Evolutionary conservation across 92 coral and sea anemone species (phyloP), one percentile per base, ranked within the genome.

Genomic region (Epizoanthus scotinus): DNA sequence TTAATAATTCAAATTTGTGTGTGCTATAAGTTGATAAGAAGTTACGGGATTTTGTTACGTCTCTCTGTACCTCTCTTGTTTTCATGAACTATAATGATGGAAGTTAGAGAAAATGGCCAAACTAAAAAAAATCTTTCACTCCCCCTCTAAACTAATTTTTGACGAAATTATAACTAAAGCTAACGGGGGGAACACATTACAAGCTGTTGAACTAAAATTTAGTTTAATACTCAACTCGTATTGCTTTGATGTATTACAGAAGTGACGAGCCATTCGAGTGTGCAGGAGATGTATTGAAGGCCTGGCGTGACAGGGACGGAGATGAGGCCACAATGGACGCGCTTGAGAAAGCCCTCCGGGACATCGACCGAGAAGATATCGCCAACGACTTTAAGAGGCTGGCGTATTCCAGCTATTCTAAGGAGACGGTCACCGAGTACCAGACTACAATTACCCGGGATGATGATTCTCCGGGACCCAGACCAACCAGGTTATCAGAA

Each of bases 341-440:
- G 62, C 86, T 96, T 29, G 98, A 96, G 77, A 67, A 84, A 59
- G 94, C 97, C 21, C 92, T 96, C 44, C 88, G 82, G 58, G 89
- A 86, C 66, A 89, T 89, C 63, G 93, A 91, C 67, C 94, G 99
- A 47, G 96, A 86, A 25, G 98, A 93, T 74, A 81, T 96, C 70
- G 72, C 85, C 5, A 85, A 86, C 2, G 90, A 96, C 57, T 96
- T 96, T 89, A 96, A 96, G 67, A 87, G 84, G 25, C 87, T 96
- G 56, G 99, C 99, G 6, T 93, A 96, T 78, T 89, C 95, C n/a
- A 95, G 98, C 83, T 95, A 95, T 79, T 79, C 94, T 21, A 88
- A 87, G 67, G 97, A 90, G 6, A 92, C 91, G 2, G 81, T 90
- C 59, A 86, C 89, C 53, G 84, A 91, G 72, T 87, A 92, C 59